A percentile compares a stretch with the other conserved stretches of the same genome.
Evolutionary conservation across 2,113 vertebrate species (phyloP).

Genomic region (Pterocles orientalis): DNA sequence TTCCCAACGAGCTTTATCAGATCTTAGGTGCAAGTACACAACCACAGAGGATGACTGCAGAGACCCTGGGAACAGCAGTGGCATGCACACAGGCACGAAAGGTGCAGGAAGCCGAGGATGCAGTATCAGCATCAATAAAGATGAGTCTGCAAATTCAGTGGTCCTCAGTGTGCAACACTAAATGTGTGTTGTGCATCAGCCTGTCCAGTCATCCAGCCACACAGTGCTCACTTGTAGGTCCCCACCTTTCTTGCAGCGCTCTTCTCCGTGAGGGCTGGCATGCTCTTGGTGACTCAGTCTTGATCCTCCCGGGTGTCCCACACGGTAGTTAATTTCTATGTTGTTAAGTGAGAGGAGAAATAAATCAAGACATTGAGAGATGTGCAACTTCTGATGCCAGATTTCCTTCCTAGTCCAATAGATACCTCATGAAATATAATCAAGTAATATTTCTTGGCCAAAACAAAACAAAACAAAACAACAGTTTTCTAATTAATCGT

Average conservation of each 20-base stretch:
- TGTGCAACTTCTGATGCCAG: background rate
- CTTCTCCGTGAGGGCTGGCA: background rate
- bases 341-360: background rate
- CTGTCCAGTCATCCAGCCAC: background rate
- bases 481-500: background rate
- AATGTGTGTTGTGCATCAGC: background rate
- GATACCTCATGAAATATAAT: background rate
- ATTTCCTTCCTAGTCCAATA: background rate
- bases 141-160: background rate
- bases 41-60: background rate
- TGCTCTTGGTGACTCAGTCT: background rate
- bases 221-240: background rate
- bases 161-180: background rate
- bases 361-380: background rate
- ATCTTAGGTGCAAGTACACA: background rate
- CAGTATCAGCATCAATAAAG: background rate
- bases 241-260: background rate
- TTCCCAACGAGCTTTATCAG: background rate
- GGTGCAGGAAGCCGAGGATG: background rate
- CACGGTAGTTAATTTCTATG: fast-evolving
- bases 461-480: background rate
- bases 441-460: background rate
- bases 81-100: background rate
- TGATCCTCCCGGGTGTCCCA: background rate
- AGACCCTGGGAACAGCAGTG: background rate